Evolutionary conservation across 2,888 invertebrate species (phyloP).

Genomic region (Acanthosepion esculentum): DNA sequence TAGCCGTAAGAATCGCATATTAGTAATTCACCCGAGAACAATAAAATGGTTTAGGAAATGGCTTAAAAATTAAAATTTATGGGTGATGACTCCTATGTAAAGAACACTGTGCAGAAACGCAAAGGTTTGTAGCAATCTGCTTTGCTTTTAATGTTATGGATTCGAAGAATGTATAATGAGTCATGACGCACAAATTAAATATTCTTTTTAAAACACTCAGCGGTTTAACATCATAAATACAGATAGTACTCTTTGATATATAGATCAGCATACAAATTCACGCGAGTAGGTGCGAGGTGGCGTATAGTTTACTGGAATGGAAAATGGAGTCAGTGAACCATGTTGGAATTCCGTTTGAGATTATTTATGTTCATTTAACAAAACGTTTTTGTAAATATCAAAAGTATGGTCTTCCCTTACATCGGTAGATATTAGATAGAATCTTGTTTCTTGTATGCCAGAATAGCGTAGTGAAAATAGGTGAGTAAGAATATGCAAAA

Average conservation of each 20-base stretch:
- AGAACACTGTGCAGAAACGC: neutral
- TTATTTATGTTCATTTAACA: too few relatives aligned
- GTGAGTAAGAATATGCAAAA: too few relatives aligned
- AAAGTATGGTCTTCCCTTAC: too few relatives aligned
- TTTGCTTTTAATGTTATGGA: neutral
- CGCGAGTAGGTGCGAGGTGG: too few relatives aligned
- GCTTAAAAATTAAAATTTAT: neutral
- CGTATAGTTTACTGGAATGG: too few relatives aligned
- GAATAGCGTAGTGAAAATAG: too few relatives aligned
- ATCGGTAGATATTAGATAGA: too few relatives aligned
- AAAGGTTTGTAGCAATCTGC: neutral
- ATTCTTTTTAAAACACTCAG: neutral
- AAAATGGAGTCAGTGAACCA: too few relatives aligned
- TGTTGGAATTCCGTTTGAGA: too few relatives aligned
- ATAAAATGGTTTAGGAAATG: neutral
- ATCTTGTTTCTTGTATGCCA: too few relatives aligned
- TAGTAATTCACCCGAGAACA: neutral
- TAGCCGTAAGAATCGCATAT: neutral
- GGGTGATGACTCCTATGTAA: neutral
- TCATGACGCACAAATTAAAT: neutral
- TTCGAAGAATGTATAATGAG: neutral
- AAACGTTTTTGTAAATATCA: too few relatives aligned
- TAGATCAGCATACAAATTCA: neutral
- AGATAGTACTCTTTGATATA: neutral
- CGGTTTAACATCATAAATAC: neutral